Evolutionary conservation across 1,140 invertebrate species (phyloP).

Genomic region (Magallana angulata): DNA sequence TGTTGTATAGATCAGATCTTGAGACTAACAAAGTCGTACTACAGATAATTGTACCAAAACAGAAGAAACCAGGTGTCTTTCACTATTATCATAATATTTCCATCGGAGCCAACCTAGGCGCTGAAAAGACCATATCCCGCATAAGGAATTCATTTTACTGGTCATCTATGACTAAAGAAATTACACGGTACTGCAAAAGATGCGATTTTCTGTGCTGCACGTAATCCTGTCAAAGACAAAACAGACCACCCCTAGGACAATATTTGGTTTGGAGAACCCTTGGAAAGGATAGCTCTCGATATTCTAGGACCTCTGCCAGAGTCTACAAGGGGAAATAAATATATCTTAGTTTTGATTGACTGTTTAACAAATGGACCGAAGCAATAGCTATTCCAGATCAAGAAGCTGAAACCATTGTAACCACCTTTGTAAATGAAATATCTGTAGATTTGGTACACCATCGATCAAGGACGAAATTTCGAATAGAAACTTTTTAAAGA

Average conservation of each 20-base stretch:
- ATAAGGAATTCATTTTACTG: too few species aligned
- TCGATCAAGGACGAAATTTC: conserved; percentile 60
- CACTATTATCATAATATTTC: too few species aligned
- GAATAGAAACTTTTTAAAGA: conserved; percentile 54
- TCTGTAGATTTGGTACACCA: conserved; percentile 55
- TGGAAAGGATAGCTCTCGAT: conserved; percentile 51
- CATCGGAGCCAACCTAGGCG: too few species aligned
- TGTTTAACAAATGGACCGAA: conserved; percentile 68
- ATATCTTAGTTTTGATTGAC: conserved; percentile 60
- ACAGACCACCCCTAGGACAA: conserved; percentile 35
- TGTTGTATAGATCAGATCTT: too few species aligned
- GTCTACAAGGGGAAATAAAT: conserved; percentile 58
- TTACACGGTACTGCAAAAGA: too few species aligned
- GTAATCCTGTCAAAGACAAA: conserved; percentile 8
- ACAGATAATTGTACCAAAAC: too few species aligned
- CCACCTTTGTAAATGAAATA: conserved; percentile 49
- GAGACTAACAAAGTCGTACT: too few species aligned
- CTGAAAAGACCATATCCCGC: too few species aligned
- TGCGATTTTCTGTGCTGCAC: not conserved
- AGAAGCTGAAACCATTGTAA: conserved; percentile 50
- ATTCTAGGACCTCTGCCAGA: conserved; percentile 65
- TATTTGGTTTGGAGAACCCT: conserved; percentile 38
- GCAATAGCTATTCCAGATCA: conserved; percentile 60
- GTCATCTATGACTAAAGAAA: too few species aligned
- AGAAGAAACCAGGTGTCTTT: too few species aligned